phyloP scores from a whole-genome alignment of 2,797 vertebrate genomes.

The Notolabrus celidotus region DNA sequence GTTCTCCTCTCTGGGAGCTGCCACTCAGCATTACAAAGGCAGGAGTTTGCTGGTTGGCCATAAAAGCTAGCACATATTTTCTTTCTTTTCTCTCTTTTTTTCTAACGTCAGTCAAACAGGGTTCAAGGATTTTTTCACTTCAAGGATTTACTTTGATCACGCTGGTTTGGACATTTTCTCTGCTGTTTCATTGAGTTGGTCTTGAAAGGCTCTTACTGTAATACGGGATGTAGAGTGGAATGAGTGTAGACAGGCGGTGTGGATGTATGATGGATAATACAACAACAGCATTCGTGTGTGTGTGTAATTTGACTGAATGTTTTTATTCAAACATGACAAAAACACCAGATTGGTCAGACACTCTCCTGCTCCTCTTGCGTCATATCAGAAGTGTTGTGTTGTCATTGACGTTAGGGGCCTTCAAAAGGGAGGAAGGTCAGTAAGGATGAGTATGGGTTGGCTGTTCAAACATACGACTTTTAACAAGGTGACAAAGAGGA shows the following conservation, averaged over 20 bases:
- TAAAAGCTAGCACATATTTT: slow-evolving; percentile 57
- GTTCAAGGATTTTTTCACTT: slow-evolving; percentile 67
- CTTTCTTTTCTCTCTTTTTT: not conserved
- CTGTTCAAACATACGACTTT: no score
- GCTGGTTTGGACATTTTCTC: slow-evolving; percentile 50
- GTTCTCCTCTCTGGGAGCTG: slow-evolving; percentile 47
- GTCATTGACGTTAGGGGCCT: no score
- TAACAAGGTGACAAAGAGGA: no score
- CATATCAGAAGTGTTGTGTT: not conserved
- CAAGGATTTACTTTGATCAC: slow-evolving; percentile 71
- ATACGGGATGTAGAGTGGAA: slow-evolving; percentile 29
- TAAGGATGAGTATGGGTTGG: no score
- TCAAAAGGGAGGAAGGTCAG: no score
- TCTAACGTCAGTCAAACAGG: slow-evolving; percentile 53
- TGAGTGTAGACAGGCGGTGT: slow-evolving; percentile 51
- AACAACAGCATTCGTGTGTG: slow-evolving; percentile 33
- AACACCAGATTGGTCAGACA: not conserved
- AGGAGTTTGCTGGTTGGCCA: slow-evolving; percentile 45
- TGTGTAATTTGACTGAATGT: slow-evolving; percentile 28
- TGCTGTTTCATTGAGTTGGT: slow-evolving; percentile 48
- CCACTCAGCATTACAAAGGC: slow-evolving; percentile 68
- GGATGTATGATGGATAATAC: slow-evolving; percentile 47
- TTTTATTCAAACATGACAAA: not conserved
- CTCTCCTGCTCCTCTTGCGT: not conserved
- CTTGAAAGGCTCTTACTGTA: slow-evolving; percentile 51